Base-by-base conservation (phyloP, 2,888 invertebrate species). In the Shargacucullia verbasci region DNA sequence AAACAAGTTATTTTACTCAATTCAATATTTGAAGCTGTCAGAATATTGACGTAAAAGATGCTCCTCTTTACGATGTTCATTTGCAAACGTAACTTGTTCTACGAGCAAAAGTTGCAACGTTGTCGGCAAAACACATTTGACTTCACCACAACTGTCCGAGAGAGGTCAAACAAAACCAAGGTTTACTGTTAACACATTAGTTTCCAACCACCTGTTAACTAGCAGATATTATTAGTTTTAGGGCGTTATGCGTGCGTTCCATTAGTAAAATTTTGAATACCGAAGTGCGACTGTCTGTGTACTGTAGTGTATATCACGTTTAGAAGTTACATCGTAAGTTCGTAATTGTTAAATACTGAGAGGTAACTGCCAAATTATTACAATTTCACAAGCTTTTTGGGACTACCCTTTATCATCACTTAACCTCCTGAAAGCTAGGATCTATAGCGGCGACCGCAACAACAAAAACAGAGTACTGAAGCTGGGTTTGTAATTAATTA, bases 181-280 rank as follows among this genome's bases (percentile, higher is more conserved):
- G 50, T 54, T 34, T 50, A 64, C 39, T 46, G 48, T 34, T 48
- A 27, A 34, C 15, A 35, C 14, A 46, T 54, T 7, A 54, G 14
- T 43, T 53, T 25, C 43, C 10, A 33, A 53, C 40, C 37, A 57
- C 34, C 31, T 62, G 44, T 58, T 35, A 39, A 39, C 33, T 6
- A 11, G 5, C 33, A 33, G 25, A 29, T 40, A 48, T 46, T 50
- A 40, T 62, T 60, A 53, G 52, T 58, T 45, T 40, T 35, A 38
- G 11, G n/a, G 60, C 43, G 49, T 52, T 20, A 54, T 37, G 54
- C 39, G 54, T 38, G 25, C 10, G 27, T 33, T 48, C 41, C 43
- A 64, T 61, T 61, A 52, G 20, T 37, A 14, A 52, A 13, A 52
- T 47, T 38, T 54, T 53, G 47, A 62, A 44, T 49, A 53, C 33